These are phyloP conservation scores for Cephonodes hylas DNA, from an alignment of 2,888 invertebrate genomes.

Conservation along the genomic window DNA sequence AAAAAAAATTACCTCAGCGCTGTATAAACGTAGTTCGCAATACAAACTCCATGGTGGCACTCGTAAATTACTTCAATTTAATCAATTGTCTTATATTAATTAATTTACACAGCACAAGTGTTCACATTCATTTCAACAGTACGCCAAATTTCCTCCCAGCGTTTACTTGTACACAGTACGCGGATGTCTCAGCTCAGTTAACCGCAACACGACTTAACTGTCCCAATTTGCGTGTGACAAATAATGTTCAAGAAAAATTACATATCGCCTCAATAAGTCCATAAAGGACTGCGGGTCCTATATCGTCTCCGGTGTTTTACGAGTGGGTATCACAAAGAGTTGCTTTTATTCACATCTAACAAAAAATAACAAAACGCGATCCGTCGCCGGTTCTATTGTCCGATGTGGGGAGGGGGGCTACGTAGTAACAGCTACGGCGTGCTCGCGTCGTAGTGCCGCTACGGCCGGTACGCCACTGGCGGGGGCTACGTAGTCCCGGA, in stretches of 20 bases:
- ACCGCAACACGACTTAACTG: conserved; percentile 48
- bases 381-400: conserved; percentile 68
- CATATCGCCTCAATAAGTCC: conserved; percentile 45
- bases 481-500: conserved; percentile 77
- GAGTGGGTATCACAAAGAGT: conserved; percentile 59
- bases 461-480: conserved; percentile 73
- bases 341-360: conserved; percentile 64
- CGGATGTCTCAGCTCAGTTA: conserved; percentile 40
- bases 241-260: conserved; percentile 53
- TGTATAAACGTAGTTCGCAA: conserved; percentile 29
- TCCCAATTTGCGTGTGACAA: conserved; percentile 44
- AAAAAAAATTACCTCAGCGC: conserved; percentile 41
- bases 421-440: conserved; percentile 57
- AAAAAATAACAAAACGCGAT: conserved; percentile 72
- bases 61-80: conserved; percentile 23
- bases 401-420: conserved; percentile 45
- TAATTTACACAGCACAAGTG: conserved; percentile 59
- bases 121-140: conserved; percentile 47
- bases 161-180: conserved; percentile 41
- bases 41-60: conserved; percentile 58
- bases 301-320: conserved; percentile 54
- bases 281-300: conserved; percentile 49
- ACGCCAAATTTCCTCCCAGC: conserved; percentile 33
- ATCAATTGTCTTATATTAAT: conserved; percentile 51
- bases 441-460: conserved; percentile 68